Evolutionary conservation across 2,797 vertebrate genomes (phyloP).

Genomic region (Lagodon rhomboides): DNA sequence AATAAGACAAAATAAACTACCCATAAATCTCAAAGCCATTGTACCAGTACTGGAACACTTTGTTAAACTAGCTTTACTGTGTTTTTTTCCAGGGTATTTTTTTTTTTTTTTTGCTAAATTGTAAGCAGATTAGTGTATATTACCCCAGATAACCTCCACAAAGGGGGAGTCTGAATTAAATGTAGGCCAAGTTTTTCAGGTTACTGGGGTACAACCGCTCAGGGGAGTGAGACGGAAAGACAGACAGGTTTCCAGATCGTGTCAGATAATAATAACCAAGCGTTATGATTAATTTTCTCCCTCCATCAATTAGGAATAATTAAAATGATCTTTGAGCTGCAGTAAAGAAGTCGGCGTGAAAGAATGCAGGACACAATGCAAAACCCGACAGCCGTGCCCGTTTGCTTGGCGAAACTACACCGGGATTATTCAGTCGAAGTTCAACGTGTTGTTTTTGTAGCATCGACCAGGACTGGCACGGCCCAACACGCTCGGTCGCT

Average conservation of each 20-base stretch:
- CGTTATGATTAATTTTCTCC: neutral
- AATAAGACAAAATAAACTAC: conserved; percentile 43
- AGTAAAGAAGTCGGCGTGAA: neutral
- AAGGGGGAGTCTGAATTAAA: conserved; percentile 18
- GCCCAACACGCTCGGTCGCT: neutral
- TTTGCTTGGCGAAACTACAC: neutral
- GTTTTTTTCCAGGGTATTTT: conserved; percentile 9
- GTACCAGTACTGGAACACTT: conserved; percentile 12
- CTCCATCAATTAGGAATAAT: neutral
- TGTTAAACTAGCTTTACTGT: neutral
- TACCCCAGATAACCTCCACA: conserved; percentile 24
- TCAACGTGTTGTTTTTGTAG: neutral
- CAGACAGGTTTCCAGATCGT: conserved; percentile 37
- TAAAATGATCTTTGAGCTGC: neutral
- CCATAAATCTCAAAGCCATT: conserved; percentile 38
- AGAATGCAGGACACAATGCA: neutral
- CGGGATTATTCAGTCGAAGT: neutral
- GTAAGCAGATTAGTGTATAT: conserved; percentile 34
- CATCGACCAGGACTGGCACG: neutral
- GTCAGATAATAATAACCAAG: conserved; percentile 39
- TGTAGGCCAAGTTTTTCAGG: conserved; percentile 27
- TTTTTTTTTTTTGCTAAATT: conserved; percentile 20
- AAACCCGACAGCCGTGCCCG: neutral
- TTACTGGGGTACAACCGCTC: conserved; percentile 5
- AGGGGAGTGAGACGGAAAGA: conserved; percentile 3